Conservation (phyloP, 2,797 vertebrate species). For the Argentina silus region DNA sequence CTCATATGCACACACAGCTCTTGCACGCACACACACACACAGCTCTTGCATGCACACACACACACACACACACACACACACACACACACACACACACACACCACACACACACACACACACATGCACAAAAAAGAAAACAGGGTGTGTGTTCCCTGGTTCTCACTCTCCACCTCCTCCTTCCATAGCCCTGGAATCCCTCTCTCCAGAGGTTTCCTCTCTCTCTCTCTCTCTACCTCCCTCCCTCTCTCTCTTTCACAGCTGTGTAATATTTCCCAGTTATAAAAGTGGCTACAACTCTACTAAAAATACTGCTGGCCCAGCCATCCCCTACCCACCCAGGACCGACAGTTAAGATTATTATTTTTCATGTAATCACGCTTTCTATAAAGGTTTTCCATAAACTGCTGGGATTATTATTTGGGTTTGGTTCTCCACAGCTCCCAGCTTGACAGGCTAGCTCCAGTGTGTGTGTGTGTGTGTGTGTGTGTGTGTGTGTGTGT, state of each 20-base stretch:
- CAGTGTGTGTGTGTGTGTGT: constrained; percentile 4
- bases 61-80: not conserved
- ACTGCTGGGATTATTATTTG: constrained; percentile 69
- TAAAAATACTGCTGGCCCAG: constrained; percentile 65
- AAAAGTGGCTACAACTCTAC: constrained; percentile 68
- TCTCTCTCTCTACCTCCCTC: constrained; percentile 33
- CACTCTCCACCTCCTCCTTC: no score
- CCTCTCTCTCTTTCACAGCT: constrained; percentile 65
- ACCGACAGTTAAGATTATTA: constrained; percentile 78
- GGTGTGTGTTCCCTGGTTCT: not conserved
- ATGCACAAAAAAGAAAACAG: constrained; percentile 29
- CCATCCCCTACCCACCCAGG: constrained; percentile 66
- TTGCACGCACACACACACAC: not conserved
- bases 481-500: constrained; percentile 10
- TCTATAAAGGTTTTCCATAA: constrained; percentile 69
- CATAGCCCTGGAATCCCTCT: constrained; percentile 1
- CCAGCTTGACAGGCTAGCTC: constrained; percentile 28
- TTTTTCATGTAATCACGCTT: constrained; percentile 74
- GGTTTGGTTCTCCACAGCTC: constrained; percentile 54
- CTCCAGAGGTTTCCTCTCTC: constrained; percentile 12
- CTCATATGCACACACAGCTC: constrained; percentile 31
- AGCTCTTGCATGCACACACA: not conserved
- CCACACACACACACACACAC: constrained; percentile 9
- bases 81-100: not conserved
- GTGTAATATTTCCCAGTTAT: constrained; percentile 61